Evolutionary conservation across 2,888 invertebrate genomes (phyloP), one percentile per base, ranked within the genome.

Genomic region (Scrobipalpa atriplicella): DNA sequence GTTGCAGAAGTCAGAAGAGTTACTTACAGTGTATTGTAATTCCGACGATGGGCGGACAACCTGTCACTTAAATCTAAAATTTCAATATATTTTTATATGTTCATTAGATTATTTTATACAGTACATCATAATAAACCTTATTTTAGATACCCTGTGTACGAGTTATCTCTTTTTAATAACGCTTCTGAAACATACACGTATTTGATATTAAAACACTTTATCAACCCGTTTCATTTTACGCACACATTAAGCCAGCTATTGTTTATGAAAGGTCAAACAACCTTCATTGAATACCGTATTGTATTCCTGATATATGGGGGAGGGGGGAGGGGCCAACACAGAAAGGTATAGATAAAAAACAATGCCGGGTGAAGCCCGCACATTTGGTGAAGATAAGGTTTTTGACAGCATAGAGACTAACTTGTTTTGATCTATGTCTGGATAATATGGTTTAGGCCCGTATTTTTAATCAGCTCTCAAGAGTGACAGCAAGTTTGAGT

Each of bases 201-300:
- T 58, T 58, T 38, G 38, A 58, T 38, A 58, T 58, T 36, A 58
- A 58, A 58, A 58, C 58, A 58, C 58, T 58, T 58, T 58, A 58
- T 62, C 41, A 62, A 41, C 62, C 16, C 39, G 19, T 43, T 62
- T 62, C 39, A 19, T 62, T 62, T 41, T 39, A 43, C 62, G 62
- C 19, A 62, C 38, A 58, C 58, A 58, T 36, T 38, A 29, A 58
- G 18, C 29, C 36, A 58, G 38, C 36, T n/a, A 58, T 58, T 58
- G 58, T 58, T 58, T 38, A 58, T 16, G 36, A 29, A 41, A 61
- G 61, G 61, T 41, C 61, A 61, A 19, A 41, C 41, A 61, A 61
- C 61, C 16, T 39, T 41, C 21, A 61, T 61, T 41, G 21, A 61
- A 61, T 61, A 61, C 39, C 41, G 39, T 41, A 61, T 61, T 61